Percentiles rank a stretch among this genome's conserved stretches.
Evolutionary conservation across 2,888 invertebrate genomes (phyloP).

Genomic region (Choristoneura rosaceana): DNA sequence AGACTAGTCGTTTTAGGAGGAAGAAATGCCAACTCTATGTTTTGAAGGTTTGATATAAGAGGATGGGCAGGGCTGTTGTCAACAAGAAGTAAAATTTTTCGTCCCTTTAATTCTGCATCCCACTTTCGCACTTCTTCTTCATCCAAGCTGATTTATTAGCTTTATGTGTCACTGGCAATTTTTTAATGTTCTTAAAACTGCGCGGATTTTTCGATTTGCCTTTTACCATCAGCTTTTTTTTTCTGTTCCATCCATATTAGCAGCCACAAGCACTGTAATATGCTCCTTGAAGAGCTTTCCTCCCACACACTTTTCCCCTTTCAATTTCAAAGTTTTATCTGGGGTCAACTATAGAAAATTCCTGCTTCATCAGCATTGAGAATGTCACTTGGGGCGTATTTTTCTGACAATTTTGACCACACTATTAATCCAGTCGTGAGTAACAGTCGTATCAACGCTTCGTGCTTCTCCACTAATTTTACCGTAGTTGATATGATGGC

Average conservation of each 20-base stretch:
- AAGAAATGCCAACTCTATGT: slow-evolving; percentile 55
- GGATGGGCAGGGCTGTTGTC: slow-evolving; percentile 54
- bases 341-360: too few relatives aligned
- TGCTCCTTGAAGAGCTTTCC: slow-evolving; percentile 52
- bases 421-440: too few relatives aligned
- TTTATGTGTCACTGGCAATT: slow-evolving; percentile 53
- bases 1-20: slow-evolving; percentile 53
- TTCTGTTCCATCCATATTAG: slow-evolving; percentile 55
- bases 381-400: too few relatives aligned
- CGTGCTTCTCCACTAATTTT: too few relatives aligned
- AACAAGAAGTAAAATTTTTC: slow-evolving; percentile 53
- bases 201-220: slow-evolving; percentile 22
- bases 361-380: too few relatives aligned
- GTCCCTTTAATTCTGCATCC: slow-evolving; percentile 48
- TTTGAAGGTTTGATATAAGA: slow-evolving; percentile 46
- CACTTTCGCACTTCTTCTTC: slow-evolving; percentile 48
- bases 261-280: slow-evolving; percentile 55
- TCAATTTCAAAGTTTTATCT: too few relatives aligned
- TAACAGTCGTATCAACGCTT: too few relatives aligned
- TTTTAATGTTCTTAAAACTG: slow-evolving; percentile 53
- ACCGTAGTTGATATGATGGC: too few relatives aligned
- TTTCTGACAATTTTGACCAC: too few relatives aligned
- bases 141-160: slow-evolving; percentile 54
- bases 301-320: too few relatives aligned
- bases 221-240: slow-evolving; percentile 43